A percentile compares a stretch with the other conserved stretches of the same genome.
phyloP scores from a whole-genome alignment of 1,140 invertebrate species.

The Leguminivora glycinivorella region DNA sequence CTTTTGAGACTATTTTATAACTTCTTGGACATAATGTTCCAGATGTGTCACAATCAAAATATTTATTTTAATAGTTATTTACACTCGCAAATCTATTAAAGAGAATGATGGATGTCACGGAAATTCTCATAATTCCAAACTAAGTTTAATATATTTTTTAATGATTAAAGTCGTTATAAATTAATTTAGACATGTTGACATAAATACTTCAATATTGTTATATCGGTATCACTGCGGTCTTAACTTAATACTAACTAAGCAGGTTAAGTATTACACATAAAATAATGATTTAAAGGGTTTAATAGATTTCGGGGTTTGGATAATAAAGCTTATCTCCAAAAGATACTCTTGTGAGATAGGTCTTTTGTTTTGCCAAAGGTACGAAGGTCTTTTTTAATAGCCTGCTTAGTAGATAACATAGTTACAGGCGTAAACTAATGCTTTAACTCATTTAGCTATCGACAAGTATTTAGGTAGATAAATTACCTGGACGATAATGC shows the following conservation, averaged over 20 bases:
- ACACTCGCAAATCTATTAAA: neutral
- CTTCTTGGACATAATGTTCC: no score
- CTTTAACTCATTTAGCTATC: constrained; percentile 3
- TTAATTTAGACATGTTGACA: neutral
- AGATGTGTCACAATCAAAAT: neutral
- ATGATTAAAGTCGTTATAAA: neutral
- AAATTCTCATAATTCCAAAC: neutral
- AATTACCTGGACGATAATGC: neutral
- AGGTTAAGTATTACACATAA: neutral
- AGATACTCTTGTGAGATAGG: neutral
- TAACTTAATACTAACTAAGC: neutral
- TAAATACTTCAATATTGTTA: constrained; percentile 7
- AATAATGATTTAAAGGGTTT: neutral
- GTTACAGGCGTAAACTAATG: constrained; percentile 15
- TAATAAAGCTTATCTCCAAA: neutral
- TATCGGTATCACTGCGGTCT: neutral
- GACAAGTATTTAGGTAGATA: constrained; percentile 11
- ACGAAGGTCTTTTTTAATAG: neutral
- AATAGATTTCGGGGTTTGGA: neutral
- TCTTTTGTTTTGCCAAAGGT: neutral
- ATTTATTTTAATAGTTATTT: neutral
- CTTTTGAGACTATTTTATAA: no score
- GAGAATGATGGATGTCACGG: neutral
- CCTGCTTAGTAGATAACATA: neutral
- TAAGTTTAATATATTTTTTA: neutral